phyloP scores from a whole-genome alignment of 1,140 invertebrate genomes.

The Bombus haemorrhoidalis region DNA sequence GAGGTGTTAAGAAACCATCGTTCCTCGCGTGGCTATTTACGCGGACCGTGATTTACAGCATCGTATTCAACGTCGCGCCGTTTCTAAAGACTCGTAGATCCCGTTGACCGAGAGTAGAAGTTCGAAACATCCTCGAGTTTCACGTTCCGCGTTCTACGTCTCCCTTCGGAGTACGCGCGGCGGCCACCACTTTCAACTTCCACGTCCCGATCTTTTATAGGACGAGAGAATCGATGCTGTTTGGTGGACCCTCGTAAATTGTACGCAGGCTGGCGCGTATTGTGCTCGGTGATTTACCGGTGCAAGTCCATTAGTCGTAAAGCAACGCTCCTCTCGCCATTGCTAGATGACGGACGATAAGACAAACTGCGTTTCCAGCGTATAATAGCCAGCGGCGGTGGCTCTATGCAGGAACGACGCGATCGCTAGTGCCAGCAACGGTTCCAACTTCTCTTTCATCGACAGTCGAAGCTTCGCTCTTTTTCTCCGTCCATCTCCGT shows the following conservation, averaged over 20 bases:
- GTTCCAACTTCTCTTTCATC: constrained; percentile 68
- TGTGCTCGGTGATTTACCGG: constrained; percentile 75
- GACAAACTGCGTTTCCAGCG: constrained; percentile 69
- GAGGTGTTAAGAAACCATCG: constrained; percentile 75
- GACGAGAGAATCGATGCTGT: constrained; percentile 53
- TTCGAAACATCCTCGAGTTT: too few species aligned
- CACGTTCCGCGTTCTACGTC: constrained; percentile 8
- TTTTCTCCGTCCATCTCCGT: constrained; percentile 51
- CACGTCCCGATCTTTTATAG: constrained; percentile 55
- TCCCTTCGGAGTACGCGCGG: constrained; percentile 9
- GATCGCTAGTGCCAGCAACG: constrained; percentile 54
- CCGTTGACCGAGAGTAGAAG: background rate
- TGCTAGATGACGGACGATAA: constrained; percentile 71
- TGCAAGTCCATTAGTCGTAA: constrained; percentile 77
- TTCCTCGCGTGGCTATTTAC: constrained; percentile 47
- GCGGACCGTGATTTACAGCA: constrained; percentile 18
- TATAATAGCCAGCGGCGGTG: constrained; percentile 50
- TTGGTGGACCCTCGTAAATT: constrained; percentile 71
- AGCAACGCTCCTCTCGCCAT: constrained; percentile 69
- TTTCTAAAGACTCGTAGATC: background rate
- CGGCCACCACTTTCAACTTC: constrained; percentile 50
- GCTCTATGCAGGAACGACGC: constrained; percentile 14
- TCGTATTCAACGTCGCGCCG: background rate
- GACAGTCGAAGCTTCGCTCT: constrained; percentile 50
- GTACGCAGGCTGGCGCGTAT: constrained; percentile 59